Conservation (phyloP, 2,888 invertebrate species). For the Pollenia labialis region DNA sequence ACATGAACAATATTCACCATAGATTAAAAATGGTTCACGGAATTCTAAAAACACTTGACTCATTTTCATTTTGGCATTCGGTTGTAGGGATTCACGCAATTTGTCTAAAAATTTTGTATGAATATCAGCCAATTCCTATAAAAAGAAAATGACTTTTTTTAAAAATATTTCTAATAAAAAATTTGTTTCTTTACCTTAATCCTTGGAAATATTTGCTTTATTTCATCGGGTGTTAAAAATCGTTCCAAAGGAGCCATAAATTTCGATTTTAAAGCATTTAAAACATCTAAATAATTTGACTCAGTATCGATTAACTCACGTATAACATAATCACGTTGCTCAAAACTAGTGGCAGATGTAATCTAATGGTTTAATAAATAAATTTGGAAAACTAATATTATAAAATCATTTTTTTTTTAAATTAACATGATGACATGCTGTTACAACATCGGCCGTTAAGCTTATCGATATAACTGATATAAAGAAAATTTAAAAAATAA, state of each 20-base stretch:
- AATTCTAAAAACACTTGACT: conserved; percentile 95
- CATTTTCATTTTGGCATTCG: conserved; percentile 86
- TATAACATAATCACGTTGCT: conserved; percentile 96
- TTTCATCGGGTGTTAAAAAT: conserved; percentile 90
- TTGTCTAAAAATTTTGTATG: conserved; percentile 94
- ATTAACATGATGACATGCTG: conserved; percentile 43
- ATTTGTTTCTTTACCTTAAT: conserved; percentile 89
- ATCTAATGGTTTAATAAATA: conserved; percentile 75
- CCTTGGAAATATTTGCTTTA: conserved; percentile 93
- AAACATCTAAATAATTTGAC: conserved; percentile 97
- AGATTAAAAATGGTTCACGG: conserved; percentile 95
- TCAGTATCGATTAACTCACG: conserved; percentile 98
- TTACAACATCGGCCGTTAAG: conserved; percentile 45
- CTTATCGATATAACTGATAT: background rate
- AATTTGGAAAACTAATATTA: background rate
- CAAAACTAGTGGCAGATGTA: conserved; percentile 86
- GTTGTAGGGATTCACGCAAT: conserved; percentile 89
- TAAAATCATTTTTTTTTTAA: background rate
- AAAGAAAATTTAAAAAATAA: conserved; percentile 34
- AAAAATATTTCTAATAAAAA: background rate
- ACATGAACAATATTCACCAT: conserved; percentile 98
- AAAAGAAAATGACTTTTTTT: background rate
- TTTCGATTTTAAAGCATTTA: conserved; percentile 92
- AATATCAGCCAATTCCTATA: conserved; percentile 92
- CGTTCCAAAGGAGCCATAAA: conserved; percentile 91